Base-by-base conservation (phyloP, 2,113 vertebrate genomes). In the Himantopus leucocephalus region DNA sequence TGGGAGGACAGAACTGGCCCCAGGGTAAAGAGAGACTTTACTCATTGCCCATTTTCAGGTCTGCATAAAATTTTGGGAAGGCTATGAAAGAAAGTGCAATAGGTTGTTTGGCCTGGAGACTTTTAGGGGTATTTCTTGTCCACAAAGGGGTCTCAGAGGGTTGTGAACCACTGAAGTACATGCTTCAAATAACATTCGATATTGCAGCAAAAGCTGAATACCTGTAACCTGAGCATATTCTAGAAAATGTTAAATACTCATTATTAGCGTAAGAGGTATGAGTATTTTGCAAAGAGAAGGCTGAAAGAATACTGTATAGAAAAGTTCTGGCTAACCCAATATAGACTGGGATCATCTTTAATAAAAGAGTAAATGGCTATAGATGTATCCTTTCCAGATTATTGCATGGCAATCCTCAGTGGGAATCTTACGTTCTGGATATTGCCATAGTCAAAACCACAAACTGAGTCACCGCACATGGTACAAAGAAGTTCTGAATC, bases 311-410 rank as follows among this genome's bases (percentile, higher is more conserved):
- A 39, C 7, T 27, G 16, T 24, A 32, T 37, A 56, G 56, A 71
- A 81, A 81, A 20, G 12, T 63, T 47, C 50, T 93, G n/a, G 4
- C 11, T 85, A 76, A 47, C 5, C 2, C 17, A 50, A 8, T 18
- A 35, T 10, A 37, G 17, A 29, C 4, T 62, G 8, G 48, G 5
- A 88, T 4, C 32, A 77, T 15, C 41, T 62, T 70, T 73, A 41
- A 12, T 55, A n/a, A 34, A 71, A 34, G 1, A 1, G 1, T 18
- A 18, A 3, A 7, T 16, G 37, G 12, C 26, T 58, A 8, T 5
- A 29, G 50, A 10, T 0, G 7, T 60, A 48, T 45, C 10, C 11
- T 6, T 86, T 76, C 26, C 41, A 80, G 50, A 77, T 47, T 74
- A n/a, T 48, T 60, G 6, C 6, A 29, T 27, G 19, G 16, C n/a